These are phyloP conservation scores for Rafetus swinhoei DNA, from an alignment of 2,113 vertebrate genomes.

Conservation along the genomic window DNA sequence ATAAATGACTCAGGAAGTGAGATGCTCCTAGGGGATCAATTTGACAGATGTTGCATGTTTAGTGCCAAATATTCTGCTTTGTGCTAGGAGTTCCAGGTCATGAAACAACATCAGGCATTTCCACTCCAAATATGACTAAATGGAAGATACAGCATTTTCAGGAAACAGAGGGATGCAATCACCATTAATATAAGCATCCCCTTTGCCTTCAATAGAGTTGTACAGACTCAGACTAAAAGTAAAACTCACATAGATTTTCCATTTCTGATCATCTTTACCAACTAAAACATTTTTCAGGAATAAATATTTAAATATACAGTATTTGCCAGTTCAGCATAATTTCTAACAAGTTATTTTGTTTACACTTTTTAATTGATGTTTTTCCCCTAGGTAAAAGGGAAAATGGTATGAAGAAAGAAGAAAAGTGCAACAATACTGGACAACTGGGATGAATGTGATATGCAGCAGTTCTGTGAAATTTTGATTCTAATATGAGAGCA, in stretches of 20 bases:
- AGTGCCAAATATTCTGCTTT: background rate
- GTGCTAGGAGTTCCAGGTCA: background rate
- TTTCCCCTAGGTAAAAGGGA: background rate
- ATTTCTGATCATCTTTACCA: background rate
- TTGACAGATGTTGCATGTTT: background rate
- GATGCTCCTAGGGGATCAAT: background rate
- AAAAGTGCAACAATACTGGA: background rate
- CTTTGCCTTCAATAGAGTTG: background rate
- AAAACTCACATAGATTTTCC: background rate
- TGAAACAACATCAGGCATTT: background rate
- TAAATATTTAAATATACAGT: background rate
- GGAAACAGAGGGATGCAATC: background rate
- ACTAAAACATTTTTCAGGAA: background rate
- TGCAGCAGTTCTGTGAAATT: background rate
- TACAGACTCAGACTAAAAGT: background rate
- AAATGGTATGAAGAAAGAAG: background rate
- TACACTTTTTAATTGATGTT: background rate
- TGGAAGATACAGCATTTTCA: background rate
- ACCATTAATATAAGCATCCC: background rate
- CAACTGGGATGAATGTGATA: background rate
- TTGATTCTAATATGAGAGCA: background rate
- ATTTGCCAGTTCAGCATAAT: background rate
- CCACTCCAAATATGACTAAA: background rate
- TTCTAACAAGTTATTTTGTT: background rate
- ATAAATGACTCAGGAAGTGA: background rate